Base-by-base conservation (phyloP, 2,797 vertebrate species). In the Mastacembelus armatus region DNA sequence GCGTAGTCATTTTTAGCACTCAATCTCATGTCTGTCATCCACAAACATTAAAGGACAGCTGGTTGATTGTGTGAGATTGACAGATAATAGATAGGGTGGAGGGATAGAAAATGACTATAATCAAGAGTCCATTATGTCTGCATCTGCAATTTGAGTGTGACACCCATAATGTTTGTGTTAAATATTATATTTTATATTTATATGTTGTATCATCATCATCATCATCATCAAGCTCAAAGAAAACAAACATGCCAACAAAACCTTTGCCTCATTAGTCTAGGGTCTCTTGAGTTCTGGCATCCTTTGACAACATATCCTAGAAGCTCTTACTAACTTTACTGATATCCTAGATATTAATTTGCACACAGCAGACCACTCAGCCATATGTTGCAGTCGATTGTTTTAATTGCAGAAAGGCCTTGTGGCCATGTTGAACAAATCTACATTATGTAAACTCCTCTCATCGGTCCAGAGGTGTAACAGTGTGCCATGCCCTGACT, bases 371-470 rank as follows among this genome's bases (percentile, higher is more conserved):
- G 3, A 27, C 30, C 50, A 15, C 24, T n/a, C 24, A 4, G 14
- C 44, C 18, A 36, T 38, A 32, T 16, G 29, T 56, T 49, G 30
- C 12, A 4, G 15, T 11, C 2, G 24, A 7, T 29, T 16, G 16
- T 51, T 60, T 79, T 48, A 75, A 74, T 77, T 49, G 68, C 63
- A 14, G 30, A 74, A 27, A 48, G 32, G 4, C 30, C 8, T 32
- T 3, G 44, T 38, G 38, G 36, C 36, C 14, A 1, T 26, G 32
- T 40, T 4, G 6, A 47, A 38, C 22, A 45, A 18, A 45, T 36
- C 52, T 36, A 10, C 39, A 7, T 56, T 27, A 16, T 21, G 35
- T 27, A n/a, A 18, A 22, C 42, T 52, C 38, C 33, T 16, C 11
- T 42, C 60, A 38, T 49, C 27, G 44, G 60, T 24, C n/a, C 21